Base-by-base conservation (phyloP, 2,888 invertebrate species). In the Sarcophaga variegata region DNA sequence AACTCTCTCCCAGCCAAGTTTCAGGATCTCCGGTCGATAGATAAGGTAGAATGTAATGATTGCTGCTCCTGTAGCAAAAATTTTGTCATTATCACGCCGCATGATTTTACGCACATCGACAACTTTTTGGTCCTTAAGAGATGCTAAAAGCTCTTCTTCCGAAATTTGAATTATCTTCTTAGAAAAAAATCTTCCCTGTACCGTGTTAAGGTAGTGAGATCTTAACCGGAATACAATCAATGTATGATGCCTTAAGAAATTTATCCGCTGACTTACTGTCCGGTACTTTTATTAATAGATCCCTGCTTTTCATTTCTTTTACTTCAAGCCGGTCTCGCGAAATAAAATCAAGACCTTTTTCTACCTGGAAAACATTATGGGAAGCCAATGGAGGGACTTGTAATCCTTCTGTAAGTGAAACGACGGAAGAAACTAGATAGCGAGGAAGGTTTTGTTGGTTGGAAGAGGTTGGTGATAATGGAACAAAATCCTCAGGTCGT, bases 341-440 rank as follows among this genome's bases (percentile, higher is more conserved):
- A 12, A 64, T 64, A 27, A 17, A 25, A 27, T 64, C 17, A 5
- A 64, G 64, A 91, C 92, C 64, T 22, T 25, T 64, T 64, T 64
- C 64, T 27, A 27, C 27, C 4, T 27, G 27, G 27, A 27, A 27
- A 27, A 27, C 27, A 27, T 27, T 27, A 27, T 27, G 27, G 27
- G 27, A 27, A 27, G 27, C 27, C 27, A 27, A 27, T 27, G 27
- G 27, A 27, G 27, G 4, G 27, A 22, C 25, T 27, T 22, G 5
- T 14, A 64, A 12, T 25, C 27, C 25, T 64, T 64, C 12, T 27
- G 25, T 25, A 3, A 22, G 4, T 17, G 22, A 25, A 14, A 64
- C 64, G 27, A 27, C 17, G 10, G 64, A 25, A 12, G 64, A 27
- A 10, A 64, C 64, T 10, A 64, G 14, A 64, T 64, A 64, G 27